These are phyloP conservation scores for Darevskia nairensis DNA, from an alignment of 2,797 vertebrate species.

Conservation along the genomic window DNA sequence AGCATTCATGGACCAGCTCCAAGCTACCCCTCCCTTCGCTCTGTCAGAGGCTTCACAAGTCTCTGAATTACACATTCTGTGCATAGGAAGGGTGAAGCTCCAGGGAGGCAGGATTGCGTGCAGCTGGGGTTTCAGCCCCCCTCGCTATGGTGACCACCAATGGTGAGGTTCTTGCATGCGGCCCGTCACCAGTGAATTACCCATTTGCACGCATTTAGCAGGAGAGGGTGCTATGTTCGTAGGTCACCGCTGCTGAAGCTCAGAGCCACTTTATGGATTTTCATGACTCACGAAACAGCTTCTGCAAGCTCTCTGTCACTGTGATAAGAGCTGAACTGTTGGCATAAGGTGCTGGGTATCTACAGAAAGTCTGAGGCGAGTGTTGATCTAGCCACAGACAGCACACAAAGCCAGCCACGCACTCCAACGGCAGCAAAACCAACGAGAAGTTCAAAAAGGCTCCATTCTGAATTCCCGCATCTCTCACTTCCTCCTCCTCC, in stretches of 20 bases:
- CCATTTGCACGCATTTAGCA: not conserved
- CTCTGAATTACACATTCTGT: slow-evolving; percentile 9
- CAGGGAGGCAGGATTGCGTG: not conserved
- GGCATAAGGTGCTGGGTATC: not conserved
- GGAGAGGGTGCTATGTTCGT: not conserved
- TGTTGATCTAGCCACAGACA: too few species aligned
- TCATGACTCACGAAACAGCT: not conserved
- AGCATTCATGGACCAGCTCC: slow-evolving; percentile 16
- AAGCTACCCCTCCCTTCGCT: not conserved
- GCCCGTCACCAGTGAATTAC: not conserved
- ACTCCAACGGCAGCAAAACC: not conserved
- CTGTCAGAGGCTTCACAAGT: not conserved
- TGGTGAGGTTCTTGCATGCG: not conserved
- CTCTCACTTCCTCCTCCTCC: not conserved
- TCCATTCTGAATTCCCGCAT: not conserved
- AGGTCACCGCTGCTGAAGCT: slow-evolving; percentile 15
- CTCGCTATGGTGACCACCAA: slow-evolving; percentile 19
- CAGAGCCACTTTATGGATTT: slow-evolving; percentile 11
- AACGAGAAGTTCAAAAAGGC: not conserved
- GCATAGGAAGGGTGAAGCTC: not conserved
- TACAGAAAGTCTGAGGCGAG: not conserved
- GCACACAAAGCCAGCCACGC: not conserved
- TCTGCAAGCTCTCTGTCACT: not conserved
- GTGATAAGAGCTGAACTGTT: not conserved
- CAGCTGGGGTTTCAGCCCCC: not conserved